Conservation (phyloP, 1,140 invertebrate species). For the Olivierus martensii region DNA sequence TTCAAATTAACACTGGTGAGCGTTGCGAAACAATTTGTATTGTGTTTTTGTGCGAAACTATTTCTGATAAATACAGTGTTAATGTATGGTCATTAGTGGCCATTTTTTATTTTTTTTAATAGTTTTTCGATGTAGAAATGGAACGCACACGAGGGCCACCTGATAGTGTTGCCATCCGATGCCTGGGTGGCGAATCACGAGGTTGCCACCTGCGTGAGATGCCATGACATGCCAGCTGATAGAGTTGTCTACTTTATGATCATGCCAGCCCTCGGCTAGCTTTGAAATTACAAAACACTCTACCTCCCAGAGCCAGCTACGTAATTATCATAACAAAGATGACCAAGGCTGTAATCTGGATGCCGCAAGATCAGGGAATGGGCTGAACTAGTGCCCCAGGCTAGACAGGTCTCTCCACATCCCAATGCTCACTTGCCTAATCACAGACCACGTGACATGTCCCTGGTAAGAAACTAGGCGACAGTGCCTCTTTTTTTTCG, state of each 20-base stretch:
- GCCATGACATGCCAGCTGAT: background rate
- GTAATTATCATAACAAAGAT: background rate
- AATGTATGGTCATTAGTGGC: too few relatives aligned
- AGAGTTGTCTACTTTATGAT: background rate
- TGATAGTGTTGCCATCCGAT: background rate
- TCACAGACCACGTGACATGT: too few relatives aligned
- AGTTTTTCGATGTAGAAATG: too few relatives aligned
- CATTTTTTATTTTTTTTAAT: too few relatives aligned
- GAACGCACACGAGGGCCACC: too few relatives aligned
- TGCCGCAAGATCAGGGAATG: background rate
- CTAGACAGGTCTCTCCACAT: background rate
- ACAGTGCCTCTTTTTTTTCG: too few relatives aligned
- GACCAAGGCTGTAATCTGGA: background rate
- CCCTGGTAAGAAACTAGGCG: too few relatives aligned
- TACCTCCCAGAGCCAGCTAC: background rate
- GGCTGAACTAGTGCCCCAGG: background rate
- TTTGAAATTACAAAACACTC: background rate
- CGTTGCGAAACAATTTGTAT: too few relatives aligned
- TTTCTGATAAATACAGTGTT: too few relatives aligned
- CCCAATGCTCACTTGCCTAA: too few relatives aligned
- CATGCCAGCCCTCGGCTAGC: background rate
- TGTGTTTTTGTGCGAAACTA: too few relatives aligned
- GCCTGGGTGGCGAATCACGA: background rate
- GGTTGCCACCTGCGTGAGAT: background rate
- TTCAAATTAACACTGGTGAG: too few relatives aligned